phyloP scores from a whole-genome alignment of 2,113 vertebrate species.

The Emberiza fucata region DNA sequence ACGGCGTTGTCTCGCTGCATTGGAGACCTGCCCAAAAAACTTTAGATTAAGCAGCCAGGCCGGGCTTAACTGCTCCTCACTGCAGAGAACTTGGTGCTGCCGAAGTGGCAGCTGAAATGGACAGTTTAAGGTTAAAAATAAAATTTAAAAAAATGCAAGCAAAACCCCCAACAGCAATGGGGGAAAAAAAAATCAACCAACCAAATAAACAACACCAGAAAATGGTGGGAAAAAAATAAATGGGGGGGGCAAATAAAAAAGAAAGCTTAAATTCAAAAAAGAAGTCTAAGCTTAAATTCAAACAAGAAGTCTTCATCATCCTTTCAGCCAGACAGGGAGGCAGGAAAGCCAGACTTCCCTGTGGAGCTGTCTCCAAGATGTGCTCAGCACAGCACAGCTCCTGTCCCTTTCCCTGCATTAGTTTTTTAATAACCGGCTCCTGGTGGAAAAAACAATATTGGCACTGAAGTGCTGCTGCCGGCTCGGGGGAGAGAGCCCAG shows the following conservation, averaged over 20 bases:
- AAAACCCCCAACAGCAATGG: fast-evolving
- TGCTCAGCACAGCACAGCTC: not conserved
- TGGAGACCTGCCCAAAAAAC: not conserved
- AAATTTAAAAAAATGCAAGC: not conserved
- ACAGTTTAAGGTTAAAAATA: not conserved
- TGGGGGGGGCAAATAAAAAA: not conserved
- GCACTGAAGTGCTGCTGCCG: not conserved
- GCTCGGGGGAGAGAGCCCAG: not conserved
- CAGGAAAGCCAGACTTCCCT: not conserved
- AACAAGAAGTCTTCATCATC: not conserved
- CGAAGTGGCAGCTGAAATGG: not conserved
- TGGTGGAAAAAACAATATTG: not conserved
- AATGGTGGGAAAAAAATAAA: fast-evolving
- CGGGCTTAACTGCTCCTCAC: not conserved
- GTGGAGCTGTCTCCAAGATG: not conserved
- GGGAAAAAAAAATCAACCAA: fast-evolving
- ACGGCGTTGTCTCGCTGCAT: not conserved
- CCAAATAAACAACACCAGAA: not conserved
- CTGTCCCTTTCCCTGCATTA: not conserved
- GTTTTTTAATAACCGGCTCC: not conserved
- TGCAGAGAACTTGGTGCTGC: not conserved
- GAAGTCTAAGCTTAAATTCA: not conserved
- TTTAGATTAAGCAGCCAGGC: not conserved
- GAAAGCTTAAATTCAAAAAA: not conserved
- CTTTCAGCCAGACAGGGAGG: not conserved